Evolutionary conservation across 2,113 vertebrate genomes (phyloP).

Genomic region (Trochalopteron elliotii): DNA sequence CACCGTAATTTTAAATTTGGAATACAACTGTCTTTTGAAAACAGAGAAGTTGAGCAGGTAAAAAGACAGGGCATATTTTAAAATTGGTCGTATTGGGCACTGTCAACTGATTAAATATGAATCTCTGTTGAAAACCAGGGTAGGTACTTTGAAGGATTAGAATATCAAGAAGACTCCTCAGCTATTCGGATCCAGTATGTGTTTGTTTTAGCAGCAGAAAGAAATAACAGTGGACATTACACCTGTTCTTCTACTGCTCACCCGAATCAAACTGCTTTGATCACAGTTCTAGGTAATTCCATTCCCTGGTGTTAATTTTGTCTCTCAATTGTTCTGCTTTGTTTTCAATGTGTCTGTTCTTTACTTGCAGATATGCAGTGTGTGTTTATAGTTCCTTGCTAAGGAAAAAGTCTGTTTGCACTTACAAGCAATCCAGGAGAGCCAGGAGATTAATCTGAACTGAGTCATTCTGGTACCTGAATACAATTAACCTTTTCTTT

Average conservation of each 20-base stretch:
- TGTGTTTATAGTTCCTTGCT: neutral
- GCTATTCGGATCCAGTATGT: conserved; percentile 63
- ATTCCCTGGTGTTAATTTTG: neutral
- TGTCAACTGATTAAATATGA: neutral
- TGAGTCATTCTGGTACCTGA: neutral
- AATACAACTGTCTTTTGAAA: conserved; percentile 57
- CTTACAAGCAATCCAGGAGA: neutral
- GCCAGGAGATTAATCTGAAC: neutral
- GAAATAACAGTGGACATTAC: conserved; percentile 74
- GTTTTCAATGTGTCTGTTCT: neutral
- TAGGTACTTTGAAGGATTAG: conserved; percentile 42
- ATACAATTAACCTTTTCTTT: neutral
- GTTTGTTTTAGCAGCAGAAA: conserved; percentile 59
- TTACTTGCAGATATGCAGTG: neutral
- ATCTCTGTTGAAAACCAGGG: conserved; percentile 66
- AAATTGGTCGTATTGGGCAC: neutral
- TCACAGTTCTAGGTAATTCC: conserved; percentile 82
- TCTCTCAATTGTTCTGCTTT: neutral
- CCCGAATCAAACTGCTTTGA: conserved; percentile 63
- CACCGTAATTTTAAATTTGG: conserved; percentile 48
- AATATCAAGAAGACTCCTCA: conserved; percentile 15
- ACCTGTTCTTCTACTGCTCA: conserved; percentile 72
- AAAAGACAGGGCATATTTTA: neutral
- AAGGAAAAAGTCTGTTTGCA: neutral
- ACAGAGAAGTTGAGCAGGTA: conserved; percentile 67